phyloP scores from a whole-genome alignment of 2,797 vertebrate species.

The Anas georgica region DNA sequence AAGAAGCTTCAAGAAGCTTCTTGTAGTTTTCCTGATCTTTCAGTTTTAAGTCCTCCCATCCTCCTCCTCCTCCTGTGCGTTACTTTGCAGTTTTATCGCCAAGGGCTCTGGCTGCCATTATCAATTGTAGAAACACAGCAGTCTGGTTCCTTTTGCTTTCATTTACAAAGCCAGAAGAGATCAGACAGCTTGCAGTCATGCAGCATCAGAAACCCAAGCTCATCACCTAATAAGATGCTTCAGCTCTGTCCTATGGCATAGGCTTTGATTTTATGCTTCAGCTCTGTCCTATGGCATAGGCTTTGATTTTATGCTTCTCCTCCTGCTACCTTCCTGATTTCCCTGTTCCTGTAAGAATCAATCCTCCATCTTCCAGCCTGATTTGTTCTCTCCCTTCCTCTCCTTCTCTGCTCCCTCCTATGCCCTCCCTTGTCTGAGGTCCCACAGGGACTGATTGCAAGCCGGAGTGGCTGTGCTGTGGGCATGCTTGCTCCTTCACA shows the following conservation, averaged over 20 bases:
- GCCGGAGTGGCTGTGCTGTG: constrained; percentile 47
- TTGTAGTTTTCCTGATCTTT: neutral
- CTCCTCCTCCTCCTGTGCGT: neutral
- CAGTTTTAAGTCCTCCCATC: neutral
- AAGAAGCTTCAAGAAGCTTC: constrained; percentile 46
- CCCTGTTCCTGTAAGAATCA: neutral
- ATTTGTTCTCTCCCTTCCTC: neutral
- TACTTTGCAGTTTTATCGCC: neutral
- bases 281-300: neutral
- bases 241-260: neutral
- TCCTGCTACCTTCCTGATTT: neutral
- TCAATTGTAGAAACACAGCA: neutral
- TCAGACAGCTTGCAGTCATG: neutral
- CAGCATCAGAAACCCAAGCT: neutral
- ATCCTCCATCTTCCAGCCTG: constrained; percentile 25
- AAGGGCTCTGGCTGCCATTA: neutral
- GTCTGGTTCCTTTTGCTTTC: neutral
- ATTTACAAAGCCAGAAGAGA: neutral
- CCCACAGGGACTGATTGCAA: constrained; percentile 48
- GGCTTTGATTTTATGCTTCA: neutral
- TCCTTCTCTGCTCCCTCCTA: constrained; percentile 36
- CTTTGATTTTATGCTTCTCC: neutral
- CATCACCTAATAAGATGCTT: neutral
- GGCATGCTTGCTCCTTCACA: constrained; percentile 66
- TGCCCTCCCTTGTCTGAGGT: constrained; percentile 16